Percentiles rank a stretch among this genome's conserved stretches.
Conservation (phyloP, 2,113 vertebrate genomes). For the Tringa solitaria region DNA sequence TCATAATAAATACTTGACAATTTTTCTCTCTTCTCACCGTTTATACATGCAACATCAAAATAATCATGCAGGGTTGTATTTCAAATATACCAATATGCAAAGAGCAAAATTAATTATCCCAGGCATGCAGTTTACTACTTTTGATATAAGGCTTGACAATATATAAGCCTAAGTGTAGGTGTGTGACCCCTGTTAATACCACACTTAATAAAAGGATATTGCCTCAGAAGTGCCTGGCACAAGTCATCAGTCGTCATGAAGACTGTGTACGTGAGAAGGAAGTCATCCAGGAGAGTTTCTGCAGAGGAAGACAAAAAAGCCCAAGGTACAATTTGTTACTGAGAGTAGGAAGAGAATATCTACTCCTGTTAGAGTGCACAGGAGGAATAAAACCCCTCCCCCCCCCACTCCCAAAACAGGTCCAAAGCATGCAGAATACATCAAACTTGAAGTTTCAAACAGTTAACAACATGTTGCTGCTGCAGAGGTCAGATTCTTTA, state of each 20-base stretch:
- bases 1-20: neutral
- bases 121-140: neutral
- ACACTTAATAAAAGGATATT: slow-evolving; percentile 89
- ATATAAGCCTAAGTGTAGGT: neutral
- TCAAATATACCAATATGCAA: neutral
- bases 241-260: slow-evolving; percentile 96
- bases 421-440: neutral
- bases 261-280: slow-evolving; percentile 94
- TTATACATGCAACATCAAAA: neutral
- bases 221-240: slow-evolving; percentile 92
- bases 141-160: neutral
- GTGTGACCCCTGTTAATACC: neutral
- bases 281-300: slow-evolving; percentile 94
- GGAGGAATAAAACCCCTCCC: neutral
- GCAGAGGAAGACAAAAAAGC: slow-evolving; percentile 62
- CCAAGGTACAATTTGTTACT: neutral
- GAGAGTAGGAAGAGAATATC: neutral
- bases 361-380: neutral
- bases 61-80: fast-evolving
- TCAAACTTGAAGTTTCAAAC: neutral
- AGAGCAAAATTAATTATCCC: neutral
- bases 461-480: neutral
- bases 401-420: too few relatives aligned
- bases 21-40: neutral
- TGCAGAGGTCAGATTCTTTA: neutral